Base-by-base conservation (phyloP, 2,797 vertebrate genomes). In the Danio aesculapii region DNA sequence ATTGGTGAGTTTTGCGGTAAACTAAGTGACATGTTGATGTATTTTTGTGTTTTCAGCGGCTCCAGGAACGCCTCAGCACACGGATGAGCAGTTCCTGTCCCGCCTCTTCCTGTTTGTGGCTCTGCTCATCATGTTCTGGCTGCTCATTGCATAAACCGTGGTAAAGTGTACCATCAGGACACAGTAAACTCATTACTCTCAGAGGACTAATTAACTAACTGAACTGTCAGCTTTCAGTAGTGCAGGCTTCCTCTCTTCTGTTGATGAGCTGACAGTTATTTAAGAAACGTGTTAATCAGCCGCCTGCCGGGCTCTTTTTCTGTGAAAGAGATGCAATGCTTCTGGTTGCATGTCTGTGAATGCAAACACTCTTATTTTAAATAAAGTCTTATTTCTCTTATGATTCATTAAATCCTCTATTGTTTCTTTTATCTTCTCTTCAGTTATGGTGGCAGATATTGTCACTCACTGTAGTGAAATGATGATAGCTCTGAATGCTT, bases 121-220 rank as follows among this genome's bases (percentile, higher is more conserved):
- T 66, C 92, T 99, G 87, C 95, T 97, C 88, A 98, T 99, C 87
- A 99, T 99, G 97, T 98, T 99, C 90, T 99, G 98, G 98, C 95
- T 99, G 83, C 92, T 99, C 81, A 99, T 99, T 63, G 98, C 98
- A 52, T 99, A 93, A 94, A 82, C 2, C 30, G n/a, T 30, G 30
- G 30, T 30, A 30, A 30, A 30, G 30, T 3, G 3, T 30, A 30
- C 30, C 30, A 30, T 30, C 30, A 30, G 30, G 30, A 30, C 30
- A 30, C 30, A 30, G 30, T 30, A 30, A 30, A 30, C 30, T 30
- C 30, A 30, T 30, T 30, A 30, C 30, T 30, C 30, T 30, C 64
- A 44, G 49, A 41, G 59, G 83, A 72, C 50, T 30, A 10, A 7
- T 30, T 8, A 17, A 14, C 50, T n/a, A 10, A 55, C 12, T 8